Percentiles rank a stretch among this genome's conserved stretches.
Evolutionary conservation across 1,140 invertebrate species (phyloP).

Genomic region (Cyrtorhinus lividipennis): DNA sequence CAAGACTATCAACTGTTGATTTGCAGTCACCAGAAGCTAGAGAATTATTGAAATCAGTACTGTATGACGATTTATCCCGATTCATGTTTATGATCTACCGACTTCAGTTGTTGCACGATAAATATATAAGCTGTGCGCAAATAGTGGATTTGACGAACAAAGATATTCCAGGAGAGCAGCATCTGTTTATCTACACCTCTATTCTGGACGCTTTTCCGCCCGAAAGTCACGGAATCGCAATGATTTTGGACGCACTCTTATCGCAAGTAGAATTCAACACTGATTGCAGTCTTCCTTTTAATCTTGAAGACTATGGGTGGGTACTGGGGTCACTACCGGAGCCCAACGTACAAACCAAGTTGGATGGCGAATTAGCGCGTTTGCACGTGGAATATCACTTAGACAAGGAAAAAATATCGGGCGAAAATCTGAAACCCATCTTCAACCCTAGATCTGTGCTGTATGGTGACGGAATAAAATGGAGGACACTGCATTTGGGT

Average conservation of each 20-base stretch:
- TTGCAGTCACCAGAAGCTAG: background rate
- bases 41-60: background rate
- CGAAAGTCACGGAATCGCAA: background rate
- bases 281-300: background rate
- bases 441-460: background rate
- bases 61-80: conserved; percentile 1
- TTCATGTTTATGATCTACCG: background rate
- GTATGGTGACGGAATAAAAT: conserved; percentile 10
- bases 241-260: conserved; percentile 8
- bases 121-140: background rate
- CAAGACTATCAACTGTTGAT: background rate
- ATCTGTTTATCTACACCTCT: background rate
- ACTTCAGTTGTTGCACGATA: background rate
- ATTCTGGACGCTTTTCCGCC: background rate
- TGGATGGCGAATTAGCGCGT: background rate
- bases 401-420: background rate
- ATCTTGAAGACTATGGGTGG: background rate
- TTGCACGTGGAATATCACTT: background rate
- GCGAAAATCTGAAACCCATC: background rate
- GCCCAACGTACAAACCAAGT: background rate
- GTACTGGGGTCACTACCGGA: background rate
- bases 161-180: background rate
- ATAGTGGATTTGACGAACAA: background rate
- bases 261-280: background rate
- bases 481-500: conserved; percentile 5